These are phyloP conservation scores for Tupaia chinensis DNA, from an alignment of 2,113 vertebrate genomes.

Conservation along the genomic window DNA sequence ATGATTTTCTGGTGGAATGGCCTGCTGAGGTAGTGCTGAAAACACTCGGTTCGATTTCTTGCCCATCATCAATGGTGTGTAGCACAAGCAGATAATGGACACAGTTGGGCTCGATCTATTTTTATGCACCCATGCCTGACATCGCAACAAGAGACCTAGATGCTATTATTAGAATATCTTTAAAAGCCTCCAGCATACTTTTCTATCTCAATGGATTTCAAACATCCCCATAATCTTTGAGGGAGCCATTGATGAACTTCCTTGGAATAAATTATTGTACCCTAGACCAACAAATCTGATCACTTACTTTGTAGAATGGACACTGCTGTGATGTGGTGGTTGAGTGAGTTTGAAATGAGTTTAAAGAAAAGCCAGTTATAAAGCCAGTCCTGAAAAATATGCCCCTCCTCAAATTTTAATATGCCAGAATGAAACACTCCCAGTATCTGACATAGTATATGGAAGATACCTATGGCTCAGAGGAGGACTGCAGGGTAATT, in stretches of 20 bases:
- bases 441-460: constrained; percentile 16
- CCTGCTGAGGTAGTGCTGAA: constrained; percentile 34
- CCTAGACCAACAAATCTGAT: background rate
- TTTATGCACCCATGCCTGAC: constrained; percentile 66
- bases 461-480: background rate
- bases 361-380: constrained; percentile 34
- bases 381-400: constrained; percentile 15
- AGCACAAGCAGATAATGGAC: background rate
- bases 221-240: constrained; percentile 51
- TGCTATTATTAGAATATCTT: constrained; percentile 49
- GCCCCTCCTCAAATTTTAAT: background rate
- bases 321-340: background rate
- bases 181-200: constrained; percentile 2
- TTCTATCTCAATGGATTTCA: constrained; percentile 28
- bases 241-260: constrained; percentile 15
- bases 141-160: constrained; percentile 9
- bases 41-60: constrained; percentile 36
- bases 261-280: constrained; percentile 49
- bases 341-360: background rate
- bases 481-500: background rate
- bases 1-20: constrained; percentile 51
- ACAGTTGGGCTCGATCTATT: constrained; percentile 53
- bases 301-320: constrained; percentile 10
- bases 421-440: background rate
- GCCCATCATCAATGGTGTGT: constrained; percentile 16